Conservation (phyloP, 1,140 invertebrate species). For the Odontomachus brunneus region DNA sequence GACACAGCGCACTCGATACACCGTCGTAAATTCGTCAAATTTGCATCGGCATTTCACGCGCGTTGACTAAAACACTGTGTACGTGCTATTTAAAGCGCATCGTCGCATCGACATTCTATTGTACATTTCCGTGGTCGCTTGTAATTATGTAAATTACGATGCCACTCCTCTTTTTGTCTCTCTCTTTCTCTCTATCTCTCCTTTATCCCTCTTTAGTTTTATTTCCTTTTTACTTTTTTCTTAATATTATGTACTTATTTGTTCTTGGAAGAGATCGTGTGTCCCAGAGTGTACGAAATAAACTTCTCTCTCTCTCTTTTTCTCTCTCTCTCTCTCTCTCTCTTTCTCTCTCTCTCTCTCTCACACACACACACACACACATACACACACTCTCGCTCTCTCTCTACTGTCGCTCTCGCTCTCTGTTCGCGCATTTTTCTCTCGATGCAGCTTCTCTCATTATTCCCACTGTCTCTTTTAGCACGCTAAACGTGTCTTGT, state of each 20-base stretch:
- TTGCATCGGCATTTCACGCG: neutral
- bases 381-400: slow-evolving; percentile 1
- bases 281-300: too few species aligned
- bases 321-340: neutral
- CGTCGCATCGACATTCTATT: neutral
- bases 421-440: slow-evolving; percentile 38
- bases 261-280: too few species aligned
- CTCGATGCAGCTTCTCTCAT: slow-evolving; percentile 48
- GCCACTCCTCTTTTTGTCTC: neutral
- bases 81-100: neutral
- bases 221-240: too few species aligned
- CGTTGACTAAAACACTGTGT: neutral
- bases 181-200: neutral
- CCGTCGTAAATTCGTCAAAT: slow-evolving; percentile 36
- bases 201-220: slow-evolving; percentile 13
- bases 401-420: neutral
- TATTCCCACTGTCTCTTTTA: slow-evolving; percentile 47
- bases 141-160: slow-evolving; percentile 51
- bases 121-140: neutral
- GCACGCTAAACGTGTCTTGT: slow-evolving; percentile 71
- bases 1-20: neutral
- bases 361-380: too few species aligned
- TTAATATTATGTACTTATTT: too few species aligned
- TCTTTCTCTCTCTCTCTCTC: neutral
- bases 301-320: slow-evolving; percentile 3